Conservation (phyloP, 2,888 invertebrate genomes). For the Alsophila aescularia region DNA sequence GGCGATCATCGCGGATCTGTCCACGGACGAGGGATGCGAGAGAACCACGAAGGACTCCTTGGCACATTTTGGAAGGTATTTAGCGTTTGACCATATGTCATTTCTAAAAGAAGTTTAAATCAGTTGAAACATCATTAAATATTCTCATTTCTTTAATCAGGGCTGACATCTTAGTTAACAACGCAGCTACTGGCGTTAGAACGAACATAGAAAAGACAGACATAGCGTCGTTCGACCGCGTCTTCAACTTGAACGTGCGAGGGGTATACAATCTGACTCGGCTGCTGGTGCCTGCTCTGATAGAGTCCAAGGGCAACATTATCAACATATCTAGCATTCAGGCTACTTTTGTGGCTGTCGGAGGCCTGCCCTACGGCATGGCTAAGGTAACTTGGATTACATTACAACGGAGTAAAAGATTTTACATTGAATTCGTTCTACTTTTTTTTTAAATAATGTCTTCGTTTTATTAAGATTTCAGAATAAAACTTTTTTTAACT, state of each 20-base stretch:
- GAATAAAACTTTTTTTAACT: no score
- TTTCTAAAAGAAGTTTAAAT: no score
- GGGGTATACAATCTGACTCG: slow-evolving; percentile 85
- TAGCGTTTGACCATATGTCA: no score
- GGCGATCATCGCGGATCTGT: slow-evolving; percentile 49
- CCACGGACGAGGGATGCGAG: slow-evolving; percentile 55
- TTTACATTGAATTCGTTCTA: no score
- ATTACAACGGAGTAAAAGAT: background rate
- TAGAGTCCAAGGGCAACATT: slow-evolving; percentile 85
- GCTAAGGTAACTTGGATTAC: slow-evolving; percentile 86
- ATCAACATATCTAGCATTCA: slow-evolving; percentile 90
- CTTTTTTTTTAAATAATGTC: no score
- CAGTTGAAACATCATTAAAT: no score
- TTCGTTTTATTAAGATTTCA: no score
- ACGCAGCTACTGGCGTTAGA: slow-evolving; percentile 81
- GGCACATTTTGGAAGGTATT: slow-evolving; percentile 52
- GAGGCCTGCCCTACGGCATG: slow-evolving; percentile 93
- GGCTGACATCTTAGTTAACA: slow-evolving; percentile 87
- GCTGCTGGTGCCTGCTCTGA: slow-evolving; percentile 87
- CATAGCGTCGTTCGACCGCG: slow-evolving; percentile 48
- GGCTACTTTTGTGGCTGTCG: slow-evolving; percentile 88
- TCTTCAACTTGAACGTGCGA: slow-evolving; percentile 88
- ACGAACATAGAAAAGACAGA: slow-evolving; percentile 52
- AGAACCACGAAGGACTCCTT: slow-evolving; percentile 46
- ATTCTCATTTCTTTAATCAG: no score